Conservation (phyloP, 1,140 invertebrate species). For the Drosophila seguyi region DNA sequence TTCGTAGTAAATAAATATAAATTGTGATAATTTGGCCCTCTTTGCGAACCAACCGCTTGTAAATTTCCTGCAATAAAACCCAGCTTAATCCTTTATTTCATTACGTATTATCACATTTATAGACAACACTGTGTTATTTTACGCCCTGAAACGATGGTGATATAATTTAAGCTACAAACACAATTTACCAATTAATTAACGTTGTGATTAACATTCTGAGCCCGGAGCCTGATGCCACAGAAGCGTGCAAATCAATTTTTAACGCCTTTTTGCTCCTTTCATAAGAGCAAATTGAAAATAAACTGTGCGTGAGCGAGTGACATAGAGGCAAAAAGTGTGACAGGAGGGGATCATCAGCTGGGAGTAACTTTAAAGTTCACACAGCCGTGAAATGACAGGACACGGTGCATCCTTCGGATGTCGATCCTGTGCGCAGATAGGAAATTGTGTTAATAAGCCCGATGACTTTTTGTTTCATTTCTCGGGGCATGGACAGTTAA, state of each 20-base stretch:
- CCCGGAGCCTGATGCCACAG: conserved; percentile 23
- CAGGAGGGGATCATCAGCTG: conserved; percentile 15
- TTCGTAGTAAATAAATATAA: conserved; percentile 24
- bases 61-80: conserved; percentile 35
- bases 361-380: conserved; percentile 60
- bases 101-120: conserved; percentile 63
- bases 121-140: conserved; percentile 3
- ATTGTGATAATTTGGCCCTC: conserved; percentile 28
- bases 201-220: conserved; percentile 60
- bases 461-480: conserved; percentile 1
- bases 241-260: conserved; percentile 72
- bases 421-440: conserved; percentile 33
- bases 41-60: conserved; percentile 27
- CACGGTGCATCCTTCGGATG: conserved; percentile 34
- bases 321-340: conserved; percentile 5
- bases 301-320: conserved; percentile 49
- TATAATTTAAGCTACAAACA: conserved; percentile 67
- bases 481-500: conserved; percentile 3
- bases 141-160: conserved; percentile 11
- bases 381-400: conserved; percentile 67
- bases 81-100: conserved; percentile 68
- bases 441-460: conserved; percentile 36
- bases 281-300: conserved; percentile 66
- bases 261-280: conserved; percentile 64
- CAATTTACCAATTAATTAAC: conserved; percentile 77